These are phyloP conservation scores for Pelobates fuscus DNA, from an alignment of 2,113 vertebrate species.

Conservation along the genomic window DNA sequence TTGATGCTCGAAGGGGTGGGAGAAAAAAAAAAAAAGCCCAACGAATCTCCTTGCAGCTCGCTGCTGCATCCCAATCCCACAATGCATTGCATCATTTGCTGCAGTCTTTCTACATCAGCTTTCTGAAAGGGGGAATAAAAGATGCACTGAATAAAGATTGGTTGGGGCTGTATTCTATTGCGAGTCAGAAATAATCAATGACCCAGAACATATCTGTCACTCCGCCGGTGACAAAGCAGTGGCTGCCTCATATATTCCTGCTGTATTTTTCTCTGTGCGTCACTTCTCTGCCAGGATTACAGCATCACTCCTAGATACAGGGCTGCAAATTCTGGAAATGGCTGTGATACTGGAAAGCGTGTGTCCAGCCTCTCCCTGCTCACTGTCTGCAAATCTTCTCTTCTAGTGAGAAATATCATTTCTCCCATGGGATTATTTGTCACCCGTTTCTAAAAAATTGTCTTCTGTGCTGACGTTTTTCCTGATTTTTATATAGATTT, in stretches of 20 bases:
- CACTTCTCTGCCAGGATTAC: constrained; percentile 63
- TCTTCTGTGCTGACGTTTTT: constrained; percentile 61
- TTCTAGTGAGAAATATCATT: constrained; percentile 59
- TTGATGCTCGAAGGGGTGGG: constrained; percentile 69
- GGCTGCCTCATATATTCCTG: constrained; percentile 62
- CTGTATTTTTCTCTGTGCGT: constrained; percentile 61
- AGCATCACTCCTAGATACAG: constrained; percentile 53
- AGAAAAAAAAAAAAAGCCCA: constrained; percentile 57
- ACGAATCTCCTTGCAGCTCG: constrained; percentile 73
- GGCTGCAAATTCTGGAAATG: constrained; percentile 51
- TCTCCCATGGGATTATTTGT: constrained; percentile 63
- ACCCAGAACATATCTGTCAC: constrained; percentile 55
- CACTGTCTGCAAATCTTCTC: constrained; percentile 18
- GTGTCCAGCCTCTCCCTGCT: constrained; percentile 34
- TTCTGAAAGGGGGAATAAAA: constrained; percentile 63
- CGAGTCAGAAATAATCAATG: constrained; percentile 67
- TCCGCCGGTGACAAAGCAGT: constrained; percentile 61
- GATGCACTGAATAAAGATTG: constrained; percentile 74
- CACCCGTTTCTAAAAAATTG: constrained; percentile 64
- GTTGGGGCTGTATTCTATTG: constrained; percentile 63
- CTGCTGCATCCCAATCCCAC: constrained; percentile 82
- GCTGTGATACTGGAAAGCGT: constrained; percentile 62
- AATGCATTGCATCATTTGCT: constrained; percentile 78
- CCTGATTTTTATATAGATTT: constrained; percentile 61
- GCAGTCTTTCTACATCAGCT: constrained; percentile 81